Evolutionary conservation across 2,888 invertebrate species (phyloP).

Genomic region (Pyrochroa serraticornis): DNA sequence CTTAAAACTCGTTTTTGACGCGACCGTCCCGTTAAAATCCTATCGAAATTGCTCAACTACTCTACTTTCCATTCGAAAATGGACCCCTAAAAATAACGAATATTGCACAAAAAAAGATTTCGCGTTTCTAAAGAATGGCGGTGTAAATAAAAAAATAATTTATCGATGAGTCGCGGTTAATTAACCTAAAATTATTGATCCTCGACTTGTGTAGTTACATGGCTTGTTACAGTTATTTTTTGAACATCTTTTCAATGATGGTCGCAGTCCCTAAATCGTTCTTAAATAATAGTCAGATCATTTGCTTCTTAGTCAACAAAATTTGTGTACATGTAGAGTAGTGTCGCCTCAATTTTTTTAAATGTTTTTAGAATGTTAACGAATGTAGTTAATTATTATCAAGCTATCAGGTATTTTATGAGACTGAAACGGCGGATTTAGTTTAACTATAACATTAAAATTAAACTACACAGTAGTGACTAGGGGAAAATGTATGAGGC

Average conservation of each 20-base stretch:
- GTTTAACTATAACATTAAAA: conserved; percentile 5
- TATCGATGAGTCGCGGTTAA: background rate
- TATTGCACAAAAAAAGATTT: too few relatives aligned
- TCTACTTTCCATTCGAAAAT: too few relatives aligned
- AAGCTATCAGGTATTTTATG: conserved; percentile 10
- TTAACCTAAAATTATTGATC: background rate
- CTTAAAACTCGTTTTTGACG: conserved; percentile 9
- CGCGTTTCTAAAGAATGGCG: too few relatives aligned
- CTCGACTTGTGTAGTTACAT: conserved; percentile 7
- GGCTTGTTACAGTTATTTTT: conserved; percentile 24
- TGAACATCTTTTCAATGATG: conserved; percentile 17
- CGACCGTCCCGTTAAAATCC: background rate
- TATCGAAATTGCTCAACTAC: too few relatives aligned
- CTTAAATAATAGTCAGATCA: conserved; percentile 17
- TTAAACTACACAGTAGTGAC: conserved; percentile 30
- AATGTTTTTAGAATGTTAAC: too few relatives aligned
- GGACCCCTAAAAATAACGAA: too few relatives aligned
- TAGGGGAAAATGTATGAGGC: conserved; percentile 20
- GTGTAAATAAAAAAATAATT: background rate
- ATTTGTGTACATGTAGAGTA: conserved; percentile 7
- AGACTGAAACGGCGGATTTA: conserved; percentile 9
- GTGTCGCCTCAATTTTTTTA: background rate
- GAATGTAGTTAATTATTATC: conserved; percentile 8
- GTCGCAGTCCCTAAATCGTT: background rate
- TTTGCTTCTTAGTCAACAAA: conserved; percentile 9